These are phyloP conservation scores for Martes martes DNA, from an alignment of 2,113 vertebrate species.

Conservation along the genomic window DNA sequence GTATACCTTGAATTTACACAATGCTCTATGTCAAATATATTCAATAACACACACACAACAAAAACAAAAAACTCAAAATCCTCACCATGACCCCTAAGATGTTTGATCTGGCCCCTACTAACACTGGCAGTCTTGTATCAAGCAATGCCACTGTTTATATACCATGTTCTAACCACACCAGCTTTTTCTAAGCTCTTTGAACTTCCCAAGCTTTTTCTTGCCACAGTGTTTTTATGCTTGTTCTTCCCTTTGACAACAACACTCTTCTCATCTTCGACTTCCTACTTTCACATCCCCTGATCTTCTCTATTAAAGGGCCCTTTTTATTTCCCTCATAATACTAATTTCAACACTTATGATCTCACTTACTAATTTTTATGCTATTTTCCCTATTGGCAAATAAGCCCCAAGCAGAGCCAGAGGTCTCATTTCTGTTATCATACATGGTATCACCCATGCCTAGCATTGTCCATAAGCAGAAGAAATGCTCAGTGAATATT, in stretches of 20 bases:
- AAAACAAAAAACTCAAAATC: not conserved
- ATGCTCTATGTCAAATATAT: not conserved
- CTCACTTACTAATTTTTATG: not conserved
- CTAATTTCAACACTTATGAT: not conserved
- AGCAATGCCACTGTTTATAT: not conserved
- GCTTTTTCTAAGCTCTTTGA: not conserved
- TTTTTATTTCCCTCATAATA: not conserved
- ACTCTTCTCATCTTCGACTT: not conserved
- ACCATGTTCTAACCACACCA: not conserved
- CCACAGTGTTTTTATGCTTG: not conserved
- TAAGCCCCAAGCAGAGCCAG: not conserved
- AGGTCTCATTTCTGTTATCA: not conserved
- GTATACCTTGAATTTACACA: not conserved
- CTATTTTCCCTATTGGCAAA: not conserved
- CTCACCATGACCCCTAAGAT: not conserved
- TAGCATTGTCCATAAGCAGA: not conserved
- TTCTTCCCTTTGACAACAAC: not conserved
- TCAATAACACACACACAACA: not conserved
- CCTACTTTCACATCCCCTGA: not conserved
- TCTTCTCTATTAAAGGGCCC: not conserved
- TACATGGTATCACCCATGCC: not conserved
- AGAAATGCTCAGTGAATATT: not conserved
- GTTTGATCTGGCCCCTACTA: not conserved
- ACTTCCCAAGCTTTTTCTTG: not conserved
- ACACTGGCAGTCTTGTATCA: not conserved